A percentile compares a stretch with the other conserved stretches of the same genome.
These are phyloP conservation scores for Coluber constrictor DNA, from an alignment of 2,797 vertebrate genomes.

Conservation along the genomic window DNA sequence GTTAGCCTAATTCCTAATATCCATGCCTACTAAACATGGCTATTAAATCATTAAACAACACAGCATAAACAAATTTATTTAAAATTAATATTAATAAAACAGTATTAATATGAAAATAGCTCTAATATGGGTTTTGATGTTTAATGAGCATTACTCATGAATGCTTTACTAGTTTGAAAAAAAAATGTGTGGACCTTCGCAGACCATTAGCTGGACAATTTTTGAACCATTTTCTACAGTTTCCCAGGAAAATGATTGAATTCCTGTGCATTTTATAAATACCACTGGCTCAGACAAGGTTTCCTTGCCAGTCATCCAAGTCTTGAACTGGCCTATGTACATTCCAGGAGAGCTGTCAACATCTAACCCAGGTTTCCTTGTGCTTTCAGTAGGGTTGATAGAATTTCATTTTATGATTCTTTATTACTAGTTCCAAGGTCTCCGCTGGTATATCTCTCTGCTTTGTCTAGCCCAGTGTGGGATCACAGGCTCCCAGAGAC, in stretches of 20 bases:
- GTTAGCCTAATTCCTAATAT: neutral
- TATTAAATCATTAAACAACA: neutral
- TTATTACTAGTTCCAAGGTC: neutral
- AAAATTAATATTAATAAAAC: neutral
- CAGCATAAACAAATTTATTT: neutral
- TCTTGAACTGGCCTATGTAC: neutral
- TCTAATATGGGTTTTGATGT: neutral
- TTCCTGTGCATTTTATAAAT: neutral
- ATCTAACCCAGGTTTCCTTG: neutral
- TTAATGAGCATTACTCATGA: neutral
- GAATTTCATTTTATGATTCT: neutral
- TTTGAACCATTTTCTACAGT: neutral
- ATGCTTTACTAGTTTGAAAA: neutral
- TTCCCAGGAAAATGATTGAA: neutral
- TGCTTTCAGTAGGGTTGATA: neutral
- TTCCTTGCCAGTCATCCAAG: neutral
- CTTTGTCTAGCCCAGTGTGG: neutral
- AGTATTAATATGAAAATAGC: neutral
- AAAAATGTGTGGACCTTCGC: neutral
- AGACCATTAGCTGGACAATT: neutral
- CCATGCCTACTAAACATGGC: neutral
- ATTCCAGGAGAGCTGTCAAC: neutral
- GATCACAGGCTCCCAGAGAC: neutral
- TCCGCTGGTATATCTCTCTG: neutral
- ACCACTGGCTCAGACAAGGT: neutral